These are phyloP conservation scores for Edolisoma coerulescens DNA, from an alignment of 2,113 vertebrate species.

Conservation along the genomic window DNA sequence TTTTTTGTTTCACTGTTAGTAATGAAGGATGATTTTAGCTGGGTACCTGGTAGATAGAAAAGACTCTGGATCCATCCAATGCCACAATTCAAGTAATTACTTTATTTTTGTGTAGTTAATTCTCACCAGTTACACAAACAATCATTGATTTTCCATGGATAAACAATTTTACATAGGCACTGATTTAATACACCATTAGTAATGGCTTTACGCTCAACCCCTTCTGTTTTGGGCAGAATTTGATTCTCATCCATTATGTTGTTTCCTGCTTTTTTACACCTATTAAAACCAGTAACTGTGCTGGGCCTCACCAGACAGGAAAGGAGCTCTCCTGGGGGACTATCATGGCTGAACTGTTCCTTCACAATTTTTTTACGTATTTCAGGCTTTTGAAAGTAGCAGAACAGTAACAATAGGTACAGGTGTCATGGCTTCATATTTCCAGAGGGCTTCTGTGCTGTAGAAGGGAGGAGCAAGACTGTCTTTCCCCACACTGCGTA, in stretches of 20 bases:
- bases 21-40: not conserved
- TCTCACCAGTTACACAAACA: not conserved
- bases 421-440: not conserved
- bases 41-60: not conserved
- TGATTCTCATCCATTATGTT: not conserved
- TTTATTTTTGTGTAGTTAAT: not conserved
- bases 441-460: not conserved
- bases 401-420: not conserved
- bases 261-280: not conserved
- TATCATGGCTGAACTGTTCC: not conserved
- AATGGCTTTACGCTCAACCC: not conserved
- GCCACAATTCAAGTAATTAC: not conserved
- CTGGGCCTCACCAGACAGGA: not conserved
- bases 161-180: not conserved
- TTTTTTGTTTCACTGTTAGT: not conserved
- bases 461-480: not conserved
- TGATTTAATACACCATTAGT: not conserved
- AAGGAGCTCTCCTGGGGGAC: not conserved
- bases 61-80: not conserved
- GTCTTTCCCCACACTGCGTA: not conserved
- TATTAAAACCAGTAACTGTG: not conserved
- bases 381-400: not conserved
- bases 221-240: not conserved
- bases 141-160: not conserved
- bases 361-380: not conserved